Conservation (phyloP, 2,888 invertebrate genomes). For the Drepanosiphum platanoidis region DNA sequence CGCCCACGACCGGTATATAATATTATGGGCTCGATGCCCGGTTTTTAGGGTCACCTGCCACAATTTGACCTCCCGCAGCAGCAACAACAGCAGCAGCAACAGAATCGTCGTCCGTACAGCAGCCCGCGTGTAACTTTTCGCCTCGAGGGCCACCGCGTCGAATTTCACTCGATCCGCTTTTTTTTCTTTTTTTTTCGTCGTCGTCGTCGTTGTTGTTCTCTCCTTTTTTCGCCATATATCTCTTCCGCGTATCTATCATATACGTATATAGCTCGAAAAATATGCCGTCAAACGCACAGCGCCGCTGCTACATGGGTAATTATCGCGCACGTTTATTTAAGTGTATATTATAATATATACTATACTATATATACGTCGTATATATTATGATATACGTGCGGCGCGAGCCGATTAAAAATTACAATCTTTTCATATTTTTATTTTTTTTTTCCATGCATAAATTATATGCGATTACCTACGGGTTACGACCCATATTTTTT, state of each 20-base stretch:
- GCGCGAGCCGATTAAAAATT: constrained; percentile 19
- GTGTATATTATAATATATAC: too few species aligned
- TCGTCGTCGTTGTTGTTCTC: neutral
- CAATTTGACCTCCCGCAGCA: constrained; percentile 50
- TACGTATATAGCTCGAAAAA: neutral
- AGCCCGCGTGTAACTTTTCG: constrained; percentile 25
- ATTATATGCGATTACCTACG: constrained; percentile 15
- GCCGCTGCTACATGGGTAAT: neutral
- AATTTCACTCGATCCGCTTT: constrained; percentile 40
- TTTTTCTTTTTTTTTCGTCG: neutral
- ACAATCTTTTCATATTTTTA: constrained; percentile 15
- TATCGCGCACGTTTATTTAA: neutral
- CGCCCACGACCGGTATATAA: constrained; percentile 51
- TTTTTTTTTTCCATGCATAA: constrained; percentile 6
- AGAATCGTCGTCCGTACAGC: neutral
- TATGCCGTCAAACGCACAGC: neutral
- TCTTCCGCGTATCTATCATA: neutral
- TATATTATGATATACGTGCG: too few species aligned
- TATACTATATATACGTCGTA: too few species aligned
- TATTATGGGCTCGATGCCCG: constrained; percentile 31
- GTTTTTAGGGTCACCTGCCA: constrained; percentile 57
- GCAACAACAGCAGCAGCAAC: neutral
- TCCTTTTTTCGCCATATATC: neutral
- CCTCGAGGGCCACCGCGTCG: neutral
- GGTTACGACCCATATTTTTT: constrained; percentile 23